Conservation (phyloP, 2,113 vertebrate genomes). For the Raja brachyura region DNA sequence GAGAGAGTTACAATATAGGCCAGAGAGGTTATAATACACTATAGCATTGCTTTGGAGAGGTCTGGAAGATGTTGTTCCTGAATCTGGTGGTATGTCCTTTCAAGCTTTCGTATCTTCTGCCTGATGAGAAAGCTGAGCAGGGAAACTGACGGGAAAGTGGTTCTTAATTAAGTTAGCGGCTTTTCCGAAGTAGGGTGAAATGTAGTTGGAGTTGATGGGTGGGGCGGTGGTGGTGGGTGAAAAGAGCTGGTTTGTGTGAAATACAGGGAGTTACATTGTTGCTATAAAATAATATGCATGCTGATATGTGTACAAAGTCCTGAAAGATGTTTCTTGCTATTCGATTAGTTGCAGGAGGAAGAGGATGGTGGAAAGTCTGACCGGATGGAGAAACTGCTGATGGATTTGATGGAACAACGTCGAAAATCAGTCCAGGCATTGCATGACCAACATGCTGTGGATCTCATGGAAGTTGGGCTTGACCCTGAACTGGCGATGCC, state of each 20-base stretch:
- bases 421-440: conserved; percentile 36
- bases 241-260: not conserved
- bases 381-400: conserved; percentile 29
- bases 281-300: not conserved
- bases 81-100: no score
- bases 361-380: not conserved
- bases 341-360: not conserved
- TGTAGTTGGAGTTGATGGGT: no score
- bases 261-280: not conserved
- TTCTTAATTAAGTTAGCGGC: no score
- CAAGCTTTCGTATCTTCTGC: no score
- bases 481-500: not conserved
- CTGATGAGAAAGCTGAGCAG: no score
- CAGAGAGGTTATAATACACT: no score
- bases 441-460: conserved; percentile 41
- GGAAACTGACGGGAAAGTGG: no score
- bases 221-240: not conserved
- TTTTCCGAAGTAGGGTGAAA: no score
- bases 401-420: conserved; percentile 41
- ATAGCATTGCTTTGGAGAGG: no score
- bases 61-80: no score
- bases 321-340: not conserved
- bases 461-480: conserved; percentile 35
- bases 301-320: not conserved
- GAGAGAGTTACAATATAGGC: no score